Evolutionary conservation across 2,797 vertebrate species (phyloP), one percentile per base, ranked within the genome.

Genomic region (Falco cherrug): DNA sequence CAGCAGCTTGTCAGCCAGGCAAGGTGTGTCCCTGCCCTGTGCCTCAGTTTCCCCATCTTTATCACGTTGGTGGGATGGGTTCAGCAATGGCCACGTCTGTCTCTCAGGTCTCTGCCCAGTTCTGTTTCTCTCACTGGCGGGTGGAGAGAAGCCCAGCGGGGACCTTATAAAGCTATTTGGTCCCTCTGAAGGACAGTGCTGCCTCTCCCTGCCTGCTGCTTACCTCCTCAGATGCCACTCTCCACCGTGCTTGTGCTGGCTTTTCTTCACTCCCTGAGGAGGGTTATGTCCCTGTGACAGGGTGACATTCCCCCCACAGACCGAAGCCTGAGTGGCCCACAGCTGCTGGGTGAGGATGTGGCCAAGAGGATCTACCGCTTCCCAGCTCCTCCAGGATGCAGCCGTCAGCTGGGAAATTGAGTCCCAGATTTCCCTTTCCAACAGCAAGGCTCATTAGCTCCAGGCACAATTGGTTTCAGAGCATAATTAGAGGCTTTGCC

Each of bases 31-130:
- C 11, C 47, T 78, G 20, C 35, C 47, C 28, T 0, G 1, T 86
- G 85, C 73, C 77, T 94, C 60, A 54, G 71, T 92, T 80, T 97
- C 70, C 25, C 70, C 31, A 59, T 18, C 37, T 54, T 20, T 61
- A 50, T 20, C 18, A 13, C 31, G 20, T 11, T 11, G 28, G 28
- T 69, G 50, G 57, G 31, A 18, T 71, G 74, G n/a, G 21, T 70
- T 77, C 48, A 53, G 53, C 2, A 11, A 43, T 5, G 4, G 1
- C 29, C 9, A 7, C 11, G 10, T 6, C 17, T 22, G 1, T 20
- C 51, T 70, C 37, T 45, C 25, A 11, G 20, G 25, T 45, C 29
- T 80, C 56, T 75, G 53, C 19, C 22, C 47, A 26, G 35, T 28
- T 50, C 39, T 57, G 16, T 48, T 85, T 39, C 3, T 68, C 22